Evolutionary conservation across 23 tunicate genomes (phyloP).

Genomic region (Ascidia mentula): DNA sequence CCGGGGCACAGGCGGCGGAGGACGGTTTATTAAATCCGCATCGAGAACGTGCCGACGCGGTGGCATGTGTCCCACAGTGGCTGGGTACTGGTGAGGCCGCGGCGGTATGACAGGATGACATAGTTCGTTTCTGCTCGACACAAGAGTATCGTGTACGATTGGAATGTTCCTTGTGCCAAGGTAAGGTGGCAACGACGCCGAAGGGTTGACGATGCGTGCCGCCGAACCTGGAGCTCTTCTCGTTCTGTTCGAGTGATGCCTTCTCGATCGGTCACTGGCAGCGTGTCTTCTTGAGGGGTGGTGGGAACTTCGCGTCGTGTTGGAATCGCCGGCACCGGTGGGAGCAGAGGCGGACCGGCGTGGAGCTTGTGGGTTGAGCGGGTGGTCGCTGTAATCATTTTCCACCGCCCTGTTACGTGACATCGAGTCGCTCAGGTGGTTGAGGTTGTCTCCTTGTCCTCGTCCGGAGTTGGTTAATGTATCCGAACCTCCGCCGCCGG

Average conservation of each 20-base stretch:
- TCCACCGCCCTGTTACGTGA: slow-evolving; percentile 58
- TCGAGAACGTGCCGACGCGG: slow-evolving; percentile 6
- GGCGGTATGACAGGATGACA: slow-evolving; percentile 27
- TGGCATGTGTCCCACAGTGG: slow-evolving; percentile 24
- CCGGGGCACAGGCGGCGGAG: slow-evolving; percentile 14
- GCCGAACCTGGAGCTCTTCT: slow-evolving; percentile 30
- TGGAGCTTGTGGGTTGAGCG: background rate
- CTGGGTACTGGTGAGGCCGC: slow-evolving; percentile 26
- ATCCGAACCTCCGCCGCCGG: background rate
- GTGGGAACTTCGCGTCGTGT: slow-evolving; percentile 8
- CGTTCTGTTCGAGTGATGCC: slow-evolving; percentile 6
- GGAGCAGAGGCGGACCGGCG: slow-evolving; percentile 35
- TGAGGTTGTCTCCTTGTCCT: background rate
- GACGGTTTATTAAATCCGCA: slow-evolving; percentile 8
- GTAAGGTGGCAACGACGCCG: slow-evolving; percentile 31
- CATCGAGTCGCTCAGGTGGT: background rate
- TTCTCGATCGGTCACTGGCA: background rate
- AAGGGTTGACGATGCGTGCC: background rate
- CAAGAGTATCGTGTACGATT: background rate
- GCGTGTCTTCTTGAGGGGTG: slow-evolving; percentile 32
- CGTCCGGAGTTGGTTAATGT: background rate
- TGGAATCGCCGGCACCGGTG: slow-evolving; percentile 13
- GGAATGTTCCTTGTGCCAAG: slow-evolving; percentile 14
- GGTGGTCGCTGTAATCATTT: slow-evolving; percentile 65
- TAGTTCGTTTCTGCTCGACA: background rate